Percentiles rank a stretch among this genome's conserved stretches.
Conservation (phyloP, 2,113 vertebrate species). For the Sapayoa aenigma region DNA sequence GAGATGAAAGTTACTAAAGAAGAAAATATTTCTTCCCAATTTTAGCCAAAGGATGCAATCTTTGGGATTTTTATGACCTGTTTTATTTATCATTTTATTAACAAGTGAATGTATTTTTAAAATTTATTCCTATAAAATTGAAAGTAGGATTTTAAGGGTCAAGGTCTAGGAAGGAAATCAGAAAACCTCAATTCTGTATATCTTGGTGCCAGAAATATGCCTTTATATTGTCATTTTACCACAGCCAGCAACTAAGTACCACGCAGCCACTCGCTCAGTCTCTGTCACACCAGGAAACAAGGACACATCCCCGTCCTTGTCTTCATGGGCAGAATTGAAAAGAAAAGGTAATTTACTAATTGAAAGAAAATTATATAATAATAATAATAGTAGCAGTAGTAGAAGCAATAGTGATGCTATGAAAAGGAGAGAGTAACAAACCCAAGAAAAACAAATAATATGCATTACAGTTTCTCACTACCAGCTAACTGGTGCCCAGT, state of each 20-base stretch:
- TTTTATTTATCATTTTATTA: neutral
- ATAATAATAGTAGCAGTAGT: neutral
- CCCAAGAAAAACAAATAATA: neutral
- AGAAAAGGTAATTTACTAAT: too few relatives aligned
- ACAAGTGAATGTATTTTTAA: neutral
- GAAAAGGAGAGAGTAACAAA: neutral
- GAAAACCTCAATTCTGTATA: neutral
- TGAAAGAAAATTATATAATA: neutral
- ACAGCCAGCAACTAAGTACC: neutral
- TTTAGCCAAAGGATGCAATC: neutral
- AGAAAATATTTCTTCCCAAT: neutral
- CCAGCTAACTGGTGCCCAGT: fast-evolving
- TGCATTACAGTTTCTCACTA: neutral
- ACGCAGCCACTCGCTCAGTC: neutral
- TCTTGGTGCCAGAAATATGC: neutral
- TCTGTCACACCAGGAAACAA: too few relatives aligned
- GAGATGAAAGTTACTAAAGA: neutral
- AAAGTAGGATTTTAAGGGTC: neutral
- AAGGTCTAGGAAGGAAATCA: neutral
- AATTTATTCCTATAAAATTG: neutral
- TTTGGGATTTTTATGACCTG: fast-evolving
- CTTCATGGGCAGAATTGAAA: neutral
- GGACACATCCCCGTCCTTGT: neutral
- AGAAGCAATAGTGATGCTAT: neutral
- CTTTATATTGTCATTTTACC: neutral